Percentiles rank a stretch among this genome's conserved stretches.
phyloP scores from a whole-genome alignment of 2,888 invertebrate species.

The Mythimna ferrago region DNA sequence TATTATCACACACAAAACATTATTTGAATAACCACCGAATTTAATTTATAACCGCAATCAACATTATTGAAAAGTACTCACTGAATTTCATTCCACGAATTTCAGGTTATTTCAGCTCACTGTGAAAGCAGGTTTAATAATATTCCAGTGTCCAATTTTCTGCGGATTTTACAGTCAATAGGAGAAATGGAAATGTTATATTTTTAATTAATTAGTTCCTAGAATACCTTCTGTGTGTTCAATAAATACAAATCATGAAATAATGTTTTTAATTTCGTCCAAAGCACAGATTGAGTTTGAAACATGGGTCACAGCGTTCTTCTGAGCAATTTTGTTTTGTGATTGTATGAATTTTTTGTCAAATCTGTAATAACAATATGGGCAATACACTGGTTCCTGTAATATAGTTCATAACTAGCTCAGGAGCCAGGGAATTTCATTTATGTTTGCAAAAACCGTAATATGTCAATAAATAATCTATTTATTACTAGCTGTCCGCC shows the following conservation, averaged over 20 bases:
- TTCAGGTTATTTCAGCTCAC: neutral
- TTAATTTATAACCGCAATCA: constrained; percentile 7
- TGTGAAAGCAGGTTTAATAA: constrained; percentile 5
- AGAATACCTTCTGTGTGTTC: neutral
- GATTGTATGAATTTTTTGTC: too few species aligned
- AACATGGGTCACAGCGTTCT: too few species aligned
- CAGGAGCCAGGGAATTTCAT: too few species aligned
- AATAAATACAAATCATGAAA: neutral
- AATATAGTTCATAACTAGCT: too few species aligned
- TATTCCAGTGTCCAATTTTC: constrained; percentile 2
- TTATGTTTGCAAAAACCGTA: too few species aligned
- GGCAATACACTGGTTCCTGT: too few species aligned
- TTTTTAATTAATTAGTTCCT: constrained; percentile 3
- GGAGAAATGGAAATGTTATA: neutral
- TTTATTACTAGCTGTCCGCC: too few species aligned
- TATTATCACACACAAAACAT: neutral
- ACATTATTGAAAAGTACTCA: constrained; percentile 15
- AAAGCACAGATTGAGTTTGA: neutral
- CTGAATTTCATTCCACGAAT: constrained; percentile 8
- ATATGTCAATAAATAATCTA: too few species aligned
- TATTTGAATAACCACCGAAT: constrained; percentile 12
- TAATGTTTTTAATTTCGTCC: neutral
- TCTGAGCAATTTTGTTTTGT: too few species aligned
- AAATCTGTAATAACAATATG: too few species aligned
- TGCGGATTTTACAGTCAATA: constrained; percentile 9